Conservation (phyloP, 2,888 invertebrate species). For the Cistogaster globosa region DNA sequence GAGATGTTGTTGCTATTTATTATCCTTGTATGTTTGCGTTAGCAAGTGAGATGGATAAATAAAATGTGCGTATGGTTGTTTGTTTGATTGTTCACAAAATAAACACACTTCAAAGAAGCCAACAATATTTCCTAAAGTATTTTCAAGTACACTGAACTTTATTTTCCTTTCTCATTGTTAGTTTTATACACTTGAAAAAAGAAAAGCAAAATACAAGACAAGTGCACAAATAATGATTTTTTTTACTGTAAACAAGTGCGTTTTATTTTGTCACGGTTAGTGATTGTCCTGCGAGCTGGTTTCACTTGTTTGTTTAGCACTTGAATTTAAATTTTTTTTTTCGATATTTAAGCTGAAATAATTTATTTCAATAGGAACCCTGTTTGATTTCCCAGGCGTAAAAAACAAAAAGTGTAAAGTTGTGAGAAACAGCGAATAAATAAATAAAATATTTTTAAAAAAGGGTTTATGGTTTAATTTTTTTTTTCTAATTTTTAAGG, state of each 20-base stretch:
- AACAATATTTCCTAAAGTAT: slow-evolving; percentile 58
- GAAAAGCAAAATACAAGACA: slow-evolving; percentile 14
- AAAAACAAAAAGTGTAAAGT: not conserved
- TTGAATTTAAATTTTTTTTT: slow-evolving; percentile 28
- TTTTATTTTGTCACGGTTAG: slow-evolving; percentile 47
- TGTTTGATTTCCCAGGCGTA: slow-evolving; percentile 31
- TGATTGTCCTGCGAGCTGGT: slow-evolving; percentile 44
- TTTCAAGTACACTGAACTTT: slow-evolving; percentile 33
- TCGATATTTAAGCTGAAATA: not conserved
- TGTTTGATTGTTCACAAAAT: not conserved
- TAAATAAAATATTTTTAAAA: not conserved
- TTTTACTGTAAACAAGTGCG: slow-evolving; percentile 49
- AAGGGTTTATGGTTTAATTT: not conserved
- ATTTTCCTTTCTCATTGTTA: slow-evolving; percentile 24
- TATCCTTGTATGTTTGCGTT: slow-evolving; percentile 63
- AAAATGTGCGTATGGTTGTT: slow-evolving; percentile 6
- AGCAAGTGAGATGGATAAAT: slow-evolving; percentile 64
- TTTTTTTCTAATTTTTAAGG: too few species aligned
- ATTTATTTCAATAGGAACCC: not conserved
- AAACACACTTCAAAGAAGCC: slow-evolving; percentile 45
- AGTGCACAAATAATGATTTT: slow-evolving; percentile 25
- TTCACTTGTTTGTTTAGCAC: slow-evolving; percentile 33
- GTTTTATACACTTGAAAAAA: slow-evolving; percentile 30
- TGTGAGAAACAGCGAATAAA: slow-evolving; percentile 15
- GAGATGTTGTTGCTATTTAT: slow-evolving; percentile 46